Conservation (phyloP, 2,113 vertebrate genomes). For the Corvus moneduloides region DNA sequence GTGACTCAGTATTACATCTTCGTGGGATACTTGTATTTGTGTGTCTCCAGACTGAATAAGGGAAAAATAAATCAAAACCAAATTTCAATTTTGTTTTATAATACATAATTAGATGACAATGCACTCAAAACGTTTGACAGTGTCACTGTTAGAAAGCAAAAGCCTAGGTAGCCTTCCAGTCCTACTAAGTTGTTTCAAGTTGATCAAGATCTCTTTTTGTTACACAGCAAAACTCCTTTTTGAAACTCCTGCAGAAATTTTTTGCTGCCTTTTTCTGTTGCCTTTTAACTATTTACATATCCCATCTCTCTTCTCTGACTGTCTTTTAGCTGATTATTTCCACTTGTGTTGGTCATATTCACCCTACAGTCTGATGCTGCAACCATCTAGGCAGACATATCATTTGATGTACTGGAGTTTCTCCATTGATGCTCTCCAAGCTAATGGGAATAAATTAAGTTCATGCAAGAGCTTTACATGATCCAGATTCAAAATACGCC, state of each 20-base stretch:
- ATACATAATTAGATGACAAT: not conserved
- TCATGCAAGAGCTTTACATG: not conserved
- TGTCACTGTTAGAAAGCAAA: not conserved
- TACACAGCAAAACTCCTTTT: not conserved
- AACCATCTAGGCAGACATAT: not conserved
- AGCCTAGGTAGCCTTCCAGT: not conserved
- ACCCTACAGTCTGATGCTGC: not conserved
- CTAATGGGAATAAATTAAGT: constrained; percentile 16
- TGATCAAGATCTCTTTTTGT: not conserved
- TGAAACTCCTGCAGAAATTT: not conserved
- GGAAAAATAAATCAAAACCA: not conserved
- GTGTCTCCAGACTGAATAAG: not conserved
- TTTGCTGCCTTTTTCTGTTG: not conserved
- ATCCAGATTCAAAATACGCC: not conserved
- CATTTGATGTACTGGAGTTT: not conserved
- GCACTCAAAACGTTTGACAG: not conserved
- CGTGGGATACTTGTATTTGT: not conserved
- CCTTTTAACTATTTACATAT: not conserved
- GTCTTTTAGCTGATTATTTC: not conserved
- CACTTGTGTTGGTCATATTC: not conserved
- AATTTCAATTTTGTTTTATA: not conserved
- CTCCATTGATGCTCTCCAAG: not conserved
- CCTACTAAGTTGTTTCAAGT: not conserved
- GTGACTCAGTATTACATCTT: not conserved
- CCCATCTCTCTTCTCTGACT: not conserved